Evolutionary conservation across 2,113 vertebrate species (phyloP), one percentile per base, ranked within the genome.

Genomic region (Chaetodon trifascialis): DNA sequence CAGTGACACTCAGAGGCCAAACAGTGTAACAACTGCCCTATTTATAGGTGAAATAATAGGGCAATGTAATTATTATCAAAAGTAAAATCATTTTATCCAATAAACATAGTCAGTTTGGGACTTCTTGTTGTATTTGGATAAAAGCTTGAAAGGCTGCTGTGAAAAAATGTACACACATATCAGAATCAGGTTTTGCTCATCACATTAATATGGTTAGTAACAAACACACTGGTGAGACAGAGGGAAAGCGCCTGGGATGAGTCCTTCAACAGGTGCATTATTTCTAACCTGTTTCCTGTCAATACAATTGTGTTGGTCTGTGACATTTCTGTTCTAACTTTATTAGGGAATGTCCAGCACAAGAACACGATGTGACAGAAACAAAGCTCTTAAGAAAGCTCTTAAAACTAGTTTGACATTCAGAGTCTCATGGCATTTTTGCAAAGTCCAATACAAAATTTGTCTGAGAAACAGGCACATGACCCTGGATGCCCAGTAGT

Each of bases 1-100:
- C 77, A 89, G 84, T 1, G 70, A 82, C 90, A 73, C 40, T 0
- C 0, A 72, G 63, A 7, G 87, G 80, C 6, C 65, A 82, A 72
- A 68, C 3, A 5, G 19, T 25, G 2, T 15, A 21, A 34, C 25
- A 17, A 3, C 30, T 30, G 30, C 30, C 30, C 30, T 30, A 30
- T 30, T 30, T 30, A 17, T 2, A 16, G n/a, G n/a, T 25, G 21
- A 4, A 19, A n/a, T 54, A 6, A 51, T 6, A 46, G 12, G 8
- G n/a, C 16, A n/a, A n/a, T 0, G 12, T 4, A 77, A 30, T 30
- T 30, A 30, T 30, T 30, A 30, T 30, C 30, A 30, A 30, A 30
- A 30, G 30, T 30, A 30, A 30, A 30, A 30, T 30, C 30, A 30
- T 30, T 30, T 30, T 3, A 30, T 30, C 30, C 30, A 30, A 30